Base-by-base conservation (phyloP, 2,888 invertebrate genomes). In the Mechanitis messenoides region DNA sequence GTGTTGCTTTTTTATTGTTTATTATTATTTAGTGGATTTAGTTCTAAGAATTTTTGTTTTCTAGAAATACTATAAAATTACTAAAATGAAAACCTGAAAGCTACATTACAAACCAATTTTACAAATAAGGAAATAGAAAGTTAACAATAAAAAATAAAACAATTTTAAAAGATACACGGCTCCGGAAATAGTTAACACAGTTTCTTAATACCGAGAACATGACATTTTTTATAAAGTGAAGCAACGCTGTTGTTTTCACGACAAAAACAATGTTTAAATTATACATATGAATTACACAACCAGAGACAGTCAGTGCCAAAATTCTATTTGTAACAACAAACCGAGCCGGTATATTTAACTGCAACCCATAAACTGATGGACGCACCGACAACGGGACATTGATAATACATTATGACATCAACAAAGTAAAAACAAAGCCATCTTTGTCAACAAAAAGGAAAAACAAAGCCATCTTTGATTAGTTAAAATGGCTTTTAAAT, bases 281-380 rank as follows among this genome's bases (percentile, higher is more conserved):
- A 78, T 85, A 87, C 83, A 85, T 77, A 83, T 85, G 85, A 87
- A 87, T 89, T 88, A 87, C 89, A 88, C 86, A 90, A 89, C 84
- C 80, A 76, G 82, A 82, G 84, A 85, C 83, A 85, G 83, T 78
- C 83, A 86, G 89, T 90, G 89, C 90, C 90, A 90, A 90, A 89
- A 85, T 87, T 89, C 87, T 89, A 90, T 90, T 89, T 87, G 86
- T 83, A 80, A 85, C 86, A 83, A 87, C 88, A 87, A 87, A 88
- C 84, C 83, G 87, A 85, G 84, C 84, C 87, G 80, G 86, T 89
- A 88, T 88, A 89, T 89, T 89, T 89, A 90, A 90, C 88, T 85
- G 80, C 81, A 83, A 81, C 83, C 88, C 87, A 90, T 90, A 90
- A 90, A 89, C 87, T 86, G 85, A 84, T 80, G 79, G 86, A 87